A percentile compares a stretch with the other conserved stretches of the same genome.
phyloP scores from a whole-genome alignment of 2,113 vertebrate genomes.

The Gymnocephalus cernua region DNA sequence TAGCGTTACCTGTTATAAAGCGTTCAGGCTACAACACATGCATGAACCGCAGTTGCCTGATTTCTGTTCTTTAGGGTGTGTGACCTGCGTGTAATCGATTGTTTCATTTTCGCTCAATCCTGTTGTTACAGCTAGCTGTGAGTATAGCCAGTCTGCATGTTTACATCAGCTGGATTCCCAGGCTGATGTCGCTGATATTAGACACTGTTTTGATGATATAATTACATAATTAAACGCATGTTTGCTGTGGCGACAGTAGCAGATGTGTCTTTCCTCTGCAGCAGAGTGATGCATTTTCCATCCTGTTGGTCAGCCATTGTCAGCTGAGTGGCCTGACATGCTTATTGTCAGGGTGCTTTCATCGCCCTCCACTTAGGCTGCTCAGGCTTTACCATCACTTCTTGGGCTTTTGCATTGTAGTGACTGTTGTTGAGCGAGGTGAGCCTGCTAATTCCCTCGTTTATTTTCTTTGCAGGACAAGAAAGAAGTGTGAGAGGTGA shows the following conservation, averaged over 20 bases:
- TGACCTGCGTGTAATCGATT: neutral
- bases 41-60: neutral
- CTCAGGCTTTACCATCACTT: conserved; percentile 41
- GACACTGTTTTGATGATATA: neutral
- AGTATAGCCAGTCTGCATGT: conserved; percentile 12
- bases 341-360: conserved; percentile 56
- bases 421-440: conserved; percentile 41
- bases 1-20: conserved; percentile 18
- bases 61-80: neutral
- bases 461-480: conserved; percentile 56
- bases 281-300: conserved; percentile 25
- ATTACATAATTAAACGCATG: conserved; percentile 38
- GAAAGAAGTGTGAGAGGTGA: conserved; percentile 42
- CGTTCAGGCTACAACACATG: neutral
- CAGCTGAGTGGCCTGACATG: conserved; percentile 40
- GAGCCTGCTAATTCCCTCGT: conserved; percentile 39
- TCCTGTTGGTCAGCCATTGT: conserved; percentile 38
- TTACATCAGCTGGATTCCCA: conserved; percentile 12
- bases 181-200: conserved; percentile 8
- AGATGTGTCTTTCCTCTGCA: conserved; percentile 31
- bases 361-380: conserved; percentile 51
- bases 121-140: neutral
- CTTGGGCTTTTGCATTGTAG: conserved; percentile 31
- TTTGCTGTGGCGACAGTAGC: conserved; percentile 19
- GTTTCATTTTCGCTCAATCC: conserved; percentile 7